These are phyloP conservation scores for Brachionus angularis DNA, from an alignment of 1,140 invertebrate species.

Conservation along the genomic window DNA sequence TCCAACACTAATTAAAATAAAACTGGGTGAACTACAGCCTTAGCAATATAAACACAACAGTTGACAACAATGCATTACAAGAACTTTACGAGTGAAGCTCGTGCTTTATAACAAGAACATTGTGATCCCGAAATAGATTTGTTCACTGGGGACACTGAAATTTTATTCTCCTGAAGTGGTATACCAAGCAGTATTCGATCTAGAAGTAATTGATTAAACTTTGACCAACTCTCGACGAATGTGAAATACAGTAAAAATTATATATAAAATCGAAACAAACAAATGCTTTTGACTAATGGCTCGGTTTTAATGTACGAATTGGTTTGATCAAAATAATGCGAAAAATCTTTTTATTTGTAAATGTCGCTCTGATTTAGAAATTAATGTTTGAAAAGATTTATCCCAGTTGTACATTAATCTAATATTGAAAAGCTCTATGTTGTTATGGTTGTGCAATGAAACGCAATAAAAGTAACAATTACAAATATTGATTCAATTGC, in stretches of 20 bases:
- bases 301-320: conserved; percentile 74
- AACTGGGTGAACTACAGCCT: conserved; percentile 63
- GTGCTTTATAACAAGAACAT: too few relatives aligned
- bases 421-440: conserved; percentile 81
- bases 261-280: conserved; percentile 45
- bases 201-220: conserved; percentile 67
- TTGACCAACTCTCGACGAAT: conserved; percentile 60
- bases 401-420: conserved; percentile 75
- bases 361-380: conserved; percentile 74
- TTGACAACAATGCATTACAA: conserved; percentile 84
- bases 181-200: conserved; percentile 68
- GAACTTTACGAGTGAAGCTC: too few relatives aligned
- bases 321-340: conserved; percentile 72
- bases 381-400: conserved; percentile 69
- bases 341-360: conserved; percentile 72
- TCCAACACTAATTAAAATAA: too few relatives aligned
- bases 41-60: conserved; percentile 64
- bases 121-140: too few relatives aligned
- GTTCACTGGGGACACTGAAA: too few relatives aligned
- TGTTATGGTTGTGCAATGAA: conserved; percentile 72
- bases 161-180: too few relatives aligned
- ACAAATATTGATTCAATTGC: neutral
- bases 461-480: conserved; percentile 48
- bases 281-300: conserved; percentile 61
- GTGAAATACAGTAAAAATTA: conserved; percentile 68